A percentile compares a stretch with the other conserved stretches of the same genome.
These are phyloP conservation scores for Amphiura filiformis DNA, from an alignment of 35 echinoderm and acorn worm species.

Conservation along the genomic window DNA sequence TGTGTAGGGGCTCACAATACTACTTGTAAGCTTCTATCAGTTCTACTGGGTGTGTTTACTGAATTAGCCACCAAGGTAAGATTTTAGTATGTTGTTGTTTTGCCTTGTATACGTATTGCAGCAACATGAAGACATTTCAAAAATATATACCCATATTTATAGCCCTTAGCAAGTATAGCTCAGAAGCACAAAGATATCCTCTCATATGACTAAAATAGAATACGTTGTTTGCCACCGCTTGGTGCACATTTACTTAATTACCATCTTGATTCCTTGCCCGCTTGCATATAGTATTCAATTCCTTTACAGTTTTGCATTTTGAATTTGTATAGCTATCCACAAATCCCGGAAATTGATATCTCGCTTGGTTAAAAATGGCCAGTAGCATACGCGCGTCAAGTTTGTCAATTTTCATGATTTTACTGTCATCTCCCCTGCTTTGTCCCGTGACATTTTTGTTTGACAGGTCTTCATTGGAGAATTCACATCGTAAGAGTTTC, in stretches of 20 bases:
- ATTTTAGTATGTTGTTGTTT: no score
- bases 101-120: no score
- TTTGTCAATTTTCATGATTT: not conserved
- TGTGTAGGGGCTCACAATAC: constrained; percentile 72
- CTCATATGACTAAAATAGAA: no score
- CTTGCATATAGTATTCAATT: not conserved
- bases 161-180: no score
- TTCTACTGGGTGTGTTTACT: constrained; percentile 83
- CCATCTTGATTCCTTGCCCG: not conserved
- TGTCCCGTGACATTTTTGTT: not conserved
- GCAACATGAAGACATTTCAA: no score
- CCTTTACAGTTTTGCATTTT: not conserved
- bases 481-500: not conserved
- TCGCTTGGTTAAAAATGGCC: not conserved
- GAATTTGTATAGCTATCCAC: not conserved
- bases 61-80: constrained; percentile 87
- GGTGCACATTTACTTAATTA: not conserved
- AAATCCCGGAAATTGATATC: not conserved
- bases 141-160: no score
- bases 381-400: not conserved
- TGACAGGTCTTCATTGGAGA: not conserved
- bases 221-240: no score
- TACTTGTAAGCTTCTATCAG: constrained; percentile 70
- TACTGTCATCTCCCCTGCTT: not conserved
- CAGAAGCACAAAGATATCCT: no score